Percentiles rank a stretch among this genome's conserved stretches.
These are phyloP conservation scores for Helleia helle DNA, from an alignment of 2,888 invertebrate species.

Conservation along the genomic window DNA sequence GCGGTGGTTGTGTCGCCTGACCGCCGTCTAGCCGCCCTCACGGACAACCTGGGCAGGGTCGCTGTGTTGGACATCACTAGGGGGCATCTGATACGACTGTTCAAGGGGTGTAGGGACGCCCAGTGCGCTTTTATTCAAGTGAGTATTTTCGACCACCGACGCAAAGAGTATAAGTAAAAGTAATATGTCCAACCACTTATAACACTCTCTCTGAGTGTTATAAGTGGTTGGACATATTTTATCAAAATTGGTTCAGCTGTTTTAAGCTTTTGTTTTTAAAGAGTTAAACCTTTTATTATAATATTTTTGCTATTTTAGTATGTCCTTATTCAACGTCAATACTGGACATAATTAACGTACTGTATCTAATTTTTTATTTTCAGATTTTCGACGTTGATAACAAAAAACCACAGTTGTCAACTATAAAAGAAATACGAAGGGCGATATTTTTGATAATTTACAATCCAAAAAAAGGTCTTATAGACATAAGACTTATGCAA, in stretches of 20 bases:
- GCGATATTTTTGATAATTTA: slow-evolving; percentile 93
- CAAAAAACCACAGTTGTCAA: slow-evolving; percentile 53
- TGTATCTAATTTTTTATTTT: too few species aligned
- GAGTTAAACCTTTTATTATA: too few species aligned
- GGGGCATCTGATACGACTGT: slow-evolving; percentile 87
- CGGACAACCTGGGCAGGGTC: slow-evolving; percentile 92
- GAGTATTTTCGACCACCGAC: too few species aligned
- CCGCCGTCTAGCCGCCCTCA: slow-evolving; percentile 83
- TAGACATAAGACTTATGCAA: slow-evolving; percentile 95
- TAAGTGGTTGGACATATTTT: too few species aligned
- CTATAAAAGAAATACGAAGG: slow-evolving; percentile 68
- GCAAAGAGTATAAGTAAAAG: too few species aligned
- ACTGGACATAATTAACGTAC: too few species aligned
- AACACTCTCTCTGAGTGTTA: too few species aligned
- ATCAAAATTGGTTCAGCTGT: too few species aligned
- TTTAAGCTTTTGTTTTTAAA: too few species aligned
- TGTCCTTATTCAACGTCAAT: too few species aligned
- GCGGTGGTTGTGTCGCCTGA: slow-evolving; percentile 84
- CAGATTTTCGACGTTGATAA: slow-evolving; percentile 61
- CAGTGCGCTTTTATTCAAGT: slow-evolving; percentile 95
- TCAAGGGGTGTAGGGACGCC: slow-evolving; percentile 97
- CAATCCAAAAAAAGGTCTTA: slow-evolving; percentile 90
- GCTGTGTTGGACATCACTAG: slow-evolving; percentile 86
- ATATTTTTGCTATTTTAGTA: too few species aligned
- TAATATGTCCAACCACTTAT: too few species aligned